Conservation (phyloP, 1,140 invertebrate genomes). For the Bombus consobrinus region DNA sequence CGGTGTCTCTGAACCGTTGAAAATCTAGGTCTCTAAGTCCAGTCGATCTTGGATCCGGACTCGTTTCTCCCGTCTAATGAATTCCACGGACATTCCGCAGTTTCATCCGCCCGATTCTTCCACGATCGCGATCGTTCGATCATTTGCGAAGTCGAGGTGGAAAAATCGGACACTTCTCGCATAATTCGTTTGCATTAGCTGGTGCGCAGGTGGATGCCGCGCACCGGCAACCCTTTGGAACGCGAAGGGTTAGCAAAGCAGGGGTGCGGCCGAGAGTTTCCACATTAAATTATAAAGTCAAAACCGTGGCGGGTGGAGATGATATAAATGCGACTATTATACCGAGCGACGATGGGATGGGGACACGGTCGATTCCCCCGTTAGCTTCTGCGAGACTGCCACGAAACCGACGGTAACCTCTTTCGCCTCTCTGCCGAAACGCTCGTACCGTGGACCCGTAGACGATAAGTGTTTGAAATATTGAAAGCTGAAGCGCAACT, state of each 20-base stretch:
- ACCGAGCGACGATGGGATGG: slow-evolving; percentile 50
- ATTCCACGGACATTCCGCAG: no score
- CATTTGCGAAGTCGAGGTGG: no score
- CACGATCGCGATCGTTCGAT: no score
- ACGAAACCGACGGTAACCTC: slow-evolving; percentile 38
- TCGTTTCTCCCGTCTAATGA: no score
- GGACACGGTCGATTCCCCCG: slow-evolving; percentile 50
- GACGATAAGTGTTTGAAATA: slow-evolving; percentile 83
- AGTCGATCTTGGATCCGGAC: no score
- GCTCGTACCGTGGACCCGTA: slow-evolving; percentile 52
- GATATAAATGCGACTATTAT: slow-evolving; percentile 82
- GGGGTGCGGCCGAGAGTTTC: slow-evolving; percentile 62
- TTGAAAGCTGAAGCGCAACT: slow-evolving; percentile 80
- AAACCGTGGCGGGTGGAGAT: slow-evolving; percentile 74
- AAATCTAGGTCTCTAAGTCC: no score
- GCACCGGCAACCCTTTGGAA: slow-evolving; percentile 67
- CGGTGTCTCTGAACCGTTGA: no score
- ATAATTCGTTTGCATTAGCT: slow-evolving; percentile 69
- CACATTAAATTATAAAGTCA: slow-evolving; percentile 81
- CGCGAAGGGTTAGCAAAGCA: slow-evolving; percentile 16
- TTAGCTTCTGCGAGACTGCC: slow-evolving; percentile 52
- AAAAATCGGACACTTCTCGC: slow-evolving; percentile 74
- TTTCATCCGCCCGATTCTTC: no score
- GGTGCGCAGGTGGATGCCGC: slow-evolving; percentile 45
- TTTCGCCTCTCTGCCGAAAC: slow-evolving; percentile 50